Conservation (phyloP, 1,140 invertebrate genomes). For the Scaptomyza graminum region DNA sequence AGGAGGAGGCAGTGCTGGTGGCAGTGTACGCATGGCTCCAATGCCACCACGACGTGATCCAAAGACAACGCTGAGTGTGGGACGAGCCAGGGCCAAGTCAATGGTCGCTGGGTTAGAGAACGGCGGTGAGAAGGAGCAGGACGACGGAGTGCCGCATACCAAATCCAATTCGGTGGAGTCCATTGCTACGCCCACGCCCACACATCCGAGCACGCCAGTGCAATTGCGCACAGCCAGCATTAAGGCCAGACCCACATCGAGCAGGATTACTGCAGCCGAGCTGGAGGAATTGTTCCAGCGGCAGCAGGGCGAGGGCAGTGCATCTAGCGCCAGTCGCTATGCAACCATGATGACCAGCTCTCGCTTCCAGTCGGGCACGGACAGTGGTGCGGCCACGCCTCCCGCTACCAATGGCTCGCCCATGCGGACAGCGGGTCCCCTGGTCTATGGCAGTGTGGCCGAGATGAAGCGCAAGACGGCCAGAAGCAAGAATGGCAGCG, state of each 20-base stretch:
- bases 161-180: slow-evolving; percentile 93
- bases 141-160: slow-evolving; percentile 85
- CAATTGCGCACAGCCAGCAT: slow-evolving; percentile 94
- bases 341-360: slow-evolving; percentile 89
- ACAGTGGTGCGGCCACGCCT: slow-evolving; percentile 85
- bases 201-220: slow-evolving; percentile 85
- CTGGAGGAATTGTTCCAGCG: slow-evolving; percentile 95
- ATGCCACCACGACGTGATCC: slow-evolving; percentile 95
- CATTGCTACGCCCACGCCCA: slow-evolving; percentile 85
- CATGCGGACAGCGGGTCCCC: slow-evolving; percentile 85
- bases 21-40: slow-evolving; percentile 89
- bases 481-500: slow-evolving; percentile 71
- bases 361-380: slow-evolving; percentile 88
- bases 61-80: slow-evolving; percentile 96
- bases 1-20: slow-evolving; percentile 40
- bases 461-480: slow-evolving; percentile 94
- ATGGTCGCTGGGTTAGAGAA: slow-evolving; percentile 93
- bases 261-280: slow-evolving; percentile 94
- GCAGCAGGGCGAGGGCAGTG: slow-evolving; percentile 86
- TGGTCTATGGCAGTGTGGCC: slow-evolving; percentile 95
- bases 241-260: slow-evolving; percentile 92
- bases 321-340: slow-evolving; percentile 71
- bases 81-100: slow-evolving; percentile 93
- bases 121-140: slow-evolving; percentile 84
- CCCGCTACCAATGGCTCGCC: slow-evolving; percentile 85